Evolutionary conservation across 2,888 invertebrate genomes (phyloP).

Genomic region (Macropis europaea): DNA sequence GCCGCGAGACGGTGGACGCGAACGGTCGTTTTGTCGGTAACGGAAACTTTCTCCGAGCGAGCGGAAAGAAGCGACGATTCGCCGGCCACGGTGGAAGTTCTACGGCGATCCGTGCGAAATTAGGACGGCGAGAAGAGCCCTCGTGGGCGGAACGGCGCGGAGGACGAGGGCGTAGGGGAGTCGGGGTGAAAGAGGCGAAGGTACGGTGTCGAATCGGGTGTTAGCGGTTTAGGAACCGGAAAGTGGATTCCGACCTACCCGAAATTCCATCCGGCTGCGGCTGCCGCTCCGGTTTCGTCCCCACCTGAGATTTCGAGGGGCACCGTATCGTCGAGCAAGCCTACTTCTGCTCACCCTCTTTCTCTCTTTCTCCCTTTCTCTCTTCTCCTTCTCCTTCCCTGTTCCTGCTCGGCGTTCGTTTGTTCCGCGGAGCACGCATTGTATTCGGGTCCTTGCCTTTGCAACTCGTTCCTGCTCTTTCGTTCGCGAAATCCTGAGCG

Average conservation of each 20-base stretch:
- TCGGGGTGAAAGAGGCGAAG: slow-evolving; percentile 15
- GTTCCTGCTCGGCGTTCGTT: no score
- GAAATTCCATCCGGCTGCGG: slow-evolving; percentile 67
- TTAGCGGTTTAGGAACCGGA: slow-evolving; percentile 30
- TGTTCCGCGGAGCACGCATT: slow-evolving; percentile 74
- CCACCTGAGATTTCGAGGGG: slow-evolving; percentile 31
- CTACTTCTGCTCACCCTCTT: slow-evolving; percentile 61
- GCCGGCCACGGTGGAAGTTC: no score
- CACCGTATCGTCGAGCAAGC: slow-evolving; percentile 54
- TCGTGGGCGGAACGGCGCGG: background rate
- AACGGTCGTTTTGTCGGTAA: no score
- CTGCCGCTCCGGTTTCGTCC: slow-evolving; percentile 32
- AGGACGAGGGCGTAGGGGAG: background rate
- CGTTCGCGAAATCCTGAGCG: slow-evolving; percentile 34
- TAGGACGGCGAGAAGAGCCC: slow-evolving; percentile 3
- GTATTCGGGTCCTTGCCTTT: slow-evolving; percentile 75
- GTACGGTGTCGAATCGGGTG: slow-evolving; percentile 31
- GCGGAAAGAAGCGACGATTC: no score
- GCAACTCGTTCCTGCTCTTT: slow-evolving; percentile 41
- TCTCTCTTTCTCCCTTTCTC: no score
- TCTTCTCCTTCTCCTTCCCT: no score
- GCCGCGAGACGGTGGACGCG: no score
- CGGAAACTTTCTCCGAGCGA: no score
- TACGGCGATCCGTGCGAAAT: slow-evolving; percentile 24
- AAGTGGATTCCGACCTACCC: slow-evolving; percentile 68